Evolutionary conservation across 2,797 vertebrate genomes (phyloP).

Genomic region (Huso huso): DNA sequence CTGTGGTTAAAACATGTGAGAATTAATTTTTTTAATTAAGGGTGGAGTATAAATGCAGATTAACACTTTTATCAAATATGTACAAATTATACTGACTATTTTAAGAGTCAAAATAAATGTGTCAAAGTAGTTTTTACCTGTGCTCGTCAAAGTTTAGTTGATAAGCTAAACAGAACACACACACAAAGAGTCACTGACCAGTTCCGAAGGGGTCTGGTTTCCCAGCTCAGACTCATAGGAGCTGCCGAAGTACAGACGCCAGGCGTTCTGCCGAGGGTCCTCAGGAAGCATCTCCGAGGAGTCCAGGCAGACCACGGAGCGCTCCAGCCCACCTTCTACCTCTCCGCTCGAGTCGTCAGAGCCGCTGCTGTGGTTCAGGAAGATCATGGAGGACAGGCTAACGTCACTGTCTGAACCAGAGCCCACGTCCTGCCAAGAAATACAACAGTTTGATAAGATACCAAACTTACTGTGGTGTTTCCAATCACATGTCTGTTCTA

Average conservation of each 20-base stretch:
- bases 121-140: neutral
- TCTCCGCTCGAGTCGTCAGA: constrained; percentile 84
- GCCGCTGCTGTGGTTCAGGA: constrained; percentile 85
- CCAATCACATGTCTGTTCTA: too few species aligned
- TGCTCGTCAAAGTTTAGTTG: neutral
- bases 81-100: too few species aligned
- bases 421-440: constrained; percentile 60
- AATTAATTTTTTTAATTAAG: too few species aligned
- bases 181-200: constrained; percentile 47
- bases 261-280: constrained; percentile 66
- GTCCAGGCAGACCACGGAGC: constrained; percentile 70
- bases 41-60: too few species aligned
- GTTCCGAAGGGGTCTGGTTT: constrained; percentile 70
- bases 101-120: too few species aligned
- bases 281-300: constrained; percentile 65
- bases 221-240: constrained; percentile 85
- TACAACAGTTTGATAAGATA: too few species aligned
- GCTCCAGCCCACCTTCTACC: constrained; percentile 64
- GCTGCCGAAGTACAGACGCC: constrained; percentile 93
- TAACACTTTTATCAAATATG: too few species aligned
- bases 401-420: constrained; percentile 85
- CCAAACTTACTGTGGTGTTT: too few species aligned
- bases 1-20: too few species aligned
- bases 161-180: neutral
- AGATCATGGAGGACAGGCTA: constrained; percentile 91